Base-by-base conservation (phyloP, 2,113 vertebrate species). In the Aythya baeri region DNA sequence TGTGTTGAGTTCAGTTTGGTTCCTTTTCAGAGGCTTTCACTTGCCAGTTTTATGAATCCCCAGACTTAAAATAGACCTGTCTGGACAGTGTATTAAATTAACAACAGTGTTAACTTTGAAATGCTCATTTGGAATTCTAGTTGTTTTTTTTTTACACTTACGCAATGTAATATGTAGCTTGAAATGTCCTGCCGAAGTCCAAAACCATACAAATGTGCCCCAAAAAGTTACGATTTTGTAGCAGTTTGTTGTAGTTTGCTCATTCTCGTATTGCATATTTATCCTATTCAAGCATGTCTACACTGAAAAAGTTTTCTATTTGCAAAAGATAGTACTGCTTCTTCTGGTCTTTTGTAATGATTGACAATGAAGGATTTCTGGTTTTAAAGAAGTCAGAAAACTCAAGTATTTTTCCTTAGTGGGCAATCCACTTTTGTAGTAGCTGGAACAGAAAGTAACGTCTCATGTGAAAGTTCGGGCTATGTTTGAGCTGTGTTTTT, bases 21-120 rank as follows among this genome's bases (percentile, higher is more conserved):
- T 95, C 79, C 94, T 81, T 80, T 75, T 86, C 62, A 72, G 31
- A 84, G 49, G 32, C 49, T 72, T 87, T 91, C 21, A 85, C 67
- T 72, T 90, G 65, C 54, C 88, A 68, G 20, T 71, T 46, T 75
- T 65, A 49, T 57, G 61, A 58, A 68, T 93, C 66, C 34, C 31
- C 17, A 5, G 17, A 43, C 49, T 76, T 61, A 49, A 94, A 94
- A 80, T 88, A 90, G 80, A 21, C 43, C 50, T 62, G 65, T 31
- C 86, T 79, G 79, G 78, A 21, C 81, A 38, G 20, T 20, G 2
- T 7, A 6, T 57, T 78, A 65, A 81, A 55, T 57, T 16, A 63
- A 71, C 43, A 83, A 7, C 68, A 36, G 17, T 0, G 0, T 75
- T 88, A 63, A 59, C 59, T 94, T 71, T 41, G 52, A 38, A 83